These are phyloP conservation scores for Periophthalmodon schlosseri DNA, from an alignment of 2,113 vertebrate species.

Conservation along the genomic window DNA sequence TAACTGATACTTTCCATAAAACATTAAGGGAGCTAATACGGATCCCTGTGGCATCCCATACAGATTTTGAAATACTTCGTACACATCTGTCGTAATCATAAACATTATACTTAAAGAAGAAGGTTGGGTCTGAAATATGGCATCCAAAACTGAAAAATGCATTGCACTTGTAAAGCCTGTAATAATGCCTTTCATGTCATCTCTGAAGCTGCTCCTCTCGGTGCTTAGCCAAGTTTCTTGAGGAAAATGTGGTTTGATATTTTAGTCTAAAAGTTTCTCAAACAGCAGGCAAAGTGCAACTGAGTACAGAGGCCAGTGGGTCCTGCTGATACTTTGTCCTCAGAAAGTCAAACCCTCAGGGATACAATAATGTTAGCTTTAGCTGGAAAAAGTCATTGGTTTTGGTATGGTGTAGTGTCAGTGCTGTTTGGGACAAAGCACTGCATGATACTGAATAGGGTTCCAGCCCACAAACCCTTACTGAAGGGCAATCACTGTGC, in stretches of 20 bases:
- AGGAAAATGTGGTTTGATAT: slow-evolving; percentile 38
- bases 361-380: neutral
- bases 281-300: slow-evolving; percentile 17
- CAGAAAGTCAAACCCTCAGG: neutral
- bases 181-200: neutral
- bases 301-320: neutral
- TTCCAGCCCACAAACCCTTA: too few species aligned
- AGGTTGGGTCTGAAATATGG: slow-evolving; percentile 29
- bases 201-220: slow-evolving; percentile 1
- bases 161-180: neutral
- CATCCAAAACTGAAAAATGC: slow-evolving; percentile 24
- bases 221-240: slow-evolving; percentile 11
- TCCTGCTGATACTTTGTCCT: neutral
- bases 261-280: slow-evolving; percentile 18
- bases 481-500: too few species aligned
- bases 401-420: neutral
- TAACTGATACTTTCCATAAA: neutral
- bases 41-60: neutral
- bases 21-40: neutral
- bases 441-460: too few species aligned
- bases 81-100: neutral
- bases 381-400: neutral
- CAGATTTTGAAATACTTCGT: neutral
- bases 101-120: neutral
- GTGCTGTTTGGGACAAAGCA: neutral